Percentiles rank a stretch among this genome's conserved stretches.
phyloP scores from a whole-genome alignment of 2,113 vertebrate genomes.

The Cacatua alba region DNA sequence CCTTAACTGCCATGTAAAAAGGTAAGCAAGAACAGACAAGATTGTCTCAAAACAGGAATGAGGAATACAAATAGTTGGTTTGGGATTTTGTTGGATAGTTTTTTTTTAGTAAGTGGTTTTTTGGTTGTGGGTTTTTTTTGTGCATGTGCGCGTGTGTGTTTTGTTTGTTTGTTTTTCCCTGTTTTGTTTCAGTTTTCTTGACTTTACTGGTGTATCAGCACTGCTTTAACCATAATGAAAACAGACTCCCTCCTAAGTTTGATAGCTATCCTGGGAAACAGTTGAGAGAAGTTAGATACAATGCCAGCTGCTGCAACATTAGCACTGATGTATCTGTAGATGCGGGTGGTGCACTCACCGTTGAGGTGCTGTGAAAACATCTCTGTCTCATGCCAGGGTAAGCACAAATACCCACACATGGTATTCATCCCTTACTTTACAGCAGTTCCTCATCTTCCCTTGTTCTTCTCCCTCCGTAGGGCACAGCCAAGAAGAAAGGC shows the following conservation, averaged over 20 bases:
- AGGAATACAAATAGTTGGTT: not conserved
- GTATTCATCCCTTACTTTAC: accelerated
- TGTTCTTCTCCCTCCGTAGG: not conserved
- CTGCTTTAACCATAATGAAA: not conserved
- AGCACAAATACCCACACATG: not conserved
- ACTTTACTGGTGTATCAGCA: not conserved
- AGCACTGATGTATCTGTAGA: not conserved
- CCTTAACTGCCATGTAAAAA: not conserved
- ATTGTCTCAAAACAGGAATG: not conserved
- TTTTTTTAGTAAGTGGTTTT: not conserved
- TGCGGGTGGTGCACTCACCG: accelerated
- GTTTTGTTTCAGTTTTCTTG: not conserved
- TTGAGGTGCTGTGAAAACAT: not conserved
- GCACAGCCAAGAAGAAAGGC: not conserved
- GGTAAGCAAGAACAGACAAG: not conserved
- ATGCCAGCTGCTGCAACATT: not conserved
- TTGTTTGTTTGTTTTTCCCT: not conserved
- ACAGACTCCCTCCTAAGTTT: not conserved
- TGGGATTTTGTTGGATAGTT: not conserved
- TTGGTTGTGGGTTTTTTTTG: too few species aligned
- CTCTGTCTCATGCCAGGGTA: accelerated
- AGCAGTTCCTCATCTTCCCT: not conserved
- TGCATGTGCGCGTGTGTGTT: not conserved
- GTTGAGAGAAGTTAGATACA: not conserved
- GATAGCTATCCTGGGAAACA: not conserved